These are phyloP conservation scores for Serilophus lunatus DNA, from an alignment of 2,113 vertebrate species.

Conservation along the genomic window DNA sequence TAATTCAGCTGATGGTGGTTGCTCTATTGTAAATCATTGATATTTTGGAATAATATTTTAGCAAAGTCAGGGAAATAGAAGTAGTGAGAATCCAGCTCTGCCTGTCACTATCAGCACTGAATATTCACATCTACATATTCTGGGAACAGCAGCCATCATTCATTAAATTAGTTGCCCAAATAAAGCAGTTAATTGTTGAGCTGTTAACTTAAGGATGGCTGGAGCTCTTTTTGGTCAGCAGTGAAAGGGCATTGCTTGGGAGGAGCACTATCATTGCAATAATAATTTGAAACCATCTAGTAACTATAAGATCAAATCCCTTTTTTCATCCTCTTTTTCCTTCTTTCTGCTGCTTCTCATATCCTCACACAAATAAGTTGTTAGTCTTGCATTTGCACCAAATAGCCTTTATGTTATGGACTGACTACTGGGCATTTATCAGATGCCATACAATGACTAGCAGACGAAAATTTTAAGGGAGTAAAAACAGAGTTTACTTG, in stretches of 20 bases:
- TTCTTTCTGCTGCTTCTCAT: background rate
- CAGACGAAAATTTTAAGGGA: background rate
- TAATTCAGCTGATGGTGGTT: background rate
- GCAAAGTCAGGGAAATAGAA: background rate
- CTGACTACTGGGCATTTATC: background rate
- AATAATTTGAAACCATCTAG: background rate
- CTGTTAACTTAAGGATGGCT: constrained; percentile 26
- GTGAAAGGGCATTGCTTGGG: background rate
- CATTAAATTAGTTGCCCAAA: constrained; percentile 42
- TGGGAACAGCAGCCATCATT: constrained; percentile 52
- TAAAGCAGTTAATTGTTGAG: constrained; percentile 49
- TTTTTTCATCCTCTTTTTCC: background rate
- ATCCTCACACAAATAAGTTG: background rate
- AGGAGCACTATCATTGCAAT: background rate
- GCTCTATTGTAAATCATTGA: background rate
- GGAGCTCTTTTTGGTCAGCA: background rate
- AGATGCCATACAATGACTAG: background rate
- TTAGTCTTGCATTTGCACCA: background rate
- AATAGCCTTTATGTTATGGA: background rate
- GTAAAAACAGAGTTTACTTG: background rate
- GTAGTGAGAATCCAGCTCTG: constrained; percentile 15
- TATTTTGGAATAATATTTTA: background rate
- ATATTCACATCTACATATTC: constrained; percentile 42
- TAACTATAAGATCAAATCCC: background rate
- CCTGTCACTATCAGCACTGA: constrained; percentile 19